These are phyloP conservation scores for Tiaroga cobitis DNA, from an alignment of 2,797 vertebrate species.

Conservation along the genomic window DNA sequence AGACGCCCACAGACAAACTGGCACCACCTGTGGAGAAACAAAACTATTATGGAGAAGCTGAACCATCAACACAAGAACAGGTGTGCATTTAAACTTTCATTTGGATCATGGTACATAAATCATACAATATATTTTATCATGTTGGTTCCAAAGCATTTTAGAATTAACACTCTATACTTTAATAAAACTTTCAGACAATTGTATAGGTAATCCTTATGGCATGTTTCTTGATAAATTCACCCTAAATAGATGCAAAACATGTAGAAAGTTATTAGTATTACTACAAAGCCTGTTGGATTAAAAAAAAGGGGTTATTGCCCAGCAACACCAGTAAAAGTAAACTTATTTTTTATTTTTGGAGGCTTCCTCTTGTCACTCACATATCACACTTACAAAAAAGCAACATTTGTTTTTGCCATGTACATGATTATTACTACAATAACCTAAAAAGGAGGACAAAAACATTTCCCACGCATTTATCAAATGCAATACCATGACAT, in stretches of 20 bases:
- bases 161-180: not conserved
- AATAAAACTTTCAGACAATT: not conserved
- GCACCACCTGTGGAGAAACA: conserved; percentile 67
- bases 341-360: not conserved
- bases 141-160: not conserved
- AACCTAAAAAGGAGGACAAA: not conserved
- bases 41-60: not conserved
- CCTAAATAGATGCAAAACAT: not conserved
- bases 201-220: not conserved
- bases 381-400: not conserved
- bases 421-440: not conserved
- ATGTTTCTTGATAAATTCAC: not conserved
- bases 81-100: not conserved
- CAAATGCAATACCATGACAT: not conserved
- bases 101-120: not conserved
- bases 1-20: conserved; percentile 50
- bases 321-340: not conserved
- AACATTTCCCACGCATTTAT: not conserved
- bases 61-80: not conserved
- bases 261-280: not conserved
- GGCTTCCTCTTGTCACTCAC: not conserved
- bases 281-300: not conserved
- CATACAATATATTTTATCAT: not conserved
- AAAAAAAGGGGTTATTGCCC: not conserved
- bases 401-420: not conserved